phyloP scores from a whole-genome alignment of 2,888 invertebrate species.

The Rhamnusium bicolor region DNA sequence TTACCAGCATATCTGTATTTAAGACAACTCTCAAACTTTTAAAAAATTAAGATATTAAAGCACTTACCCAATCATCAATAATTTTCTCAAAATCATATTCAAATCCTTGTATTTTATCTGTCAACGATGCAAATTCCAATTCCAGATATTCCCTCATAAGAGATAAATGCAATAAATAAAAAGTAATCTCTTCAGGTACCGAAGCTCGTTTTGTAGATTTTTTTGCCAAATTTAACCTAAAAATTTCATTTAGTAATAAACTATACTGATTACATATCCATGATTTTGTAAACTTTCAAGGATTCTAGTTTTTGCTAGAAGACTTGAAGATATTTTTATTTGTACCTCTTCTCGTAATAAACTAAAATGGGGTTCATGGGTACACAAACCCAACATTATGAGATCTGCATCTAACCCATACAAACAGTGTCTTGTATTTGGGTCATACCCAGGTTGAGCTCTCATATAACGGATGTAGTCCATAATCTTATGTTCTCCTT shows the following conservation, averaged over 20 bases:
- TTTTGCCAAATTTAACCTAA: constrained; percentile 84
- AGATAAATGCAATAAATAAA: constrained; percentile 93
- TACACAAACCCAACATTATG: constrained; percentile 95
- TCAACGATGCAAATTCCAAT: constrained; percentile 87
- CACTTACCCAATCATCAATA: constrained; percentile 93
- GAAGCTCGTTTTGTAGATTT: constrained; percentile 78
- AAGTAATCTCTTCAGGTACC: constrained; percentile 91
- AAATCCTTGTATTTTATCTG: constrained; percentile 78
- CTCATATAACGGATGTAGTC: constrained; percentile 95
- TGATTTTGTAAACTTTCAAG: too few relatives aligned
- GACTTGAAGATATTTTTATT: background rate
- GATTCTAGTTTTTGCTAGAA: too few relatives aligned
- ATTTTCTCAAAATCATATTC: constrained; percentile 89
- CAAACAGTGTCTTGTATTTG: constrained; percentile 94
- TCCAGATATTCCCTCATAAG: constrained; percentile 93
- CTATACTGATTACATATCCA: too few relatives aligned
- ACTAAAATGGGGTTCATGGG: constrained; percentile 96
- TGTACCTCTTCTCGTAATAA: constrained; percentile 92
- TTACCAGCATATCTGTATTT: too few relatives aligned
- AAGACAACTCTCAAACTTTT: too few relatives aligned
- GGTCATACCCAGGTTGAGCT: constrained; percentile 87
- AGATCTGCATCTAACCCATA: constrained; percentile 98
- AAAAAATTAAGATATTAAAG: constrained; percentile 3
- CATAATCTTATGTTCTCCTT: constrained; percentile 99
- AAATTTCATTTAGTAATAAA: too few relatives aligned